These are phyloP conservation scores for Magallana angulata DNA, from an alignment of 1,140 invertebrate species.

Conservation along the genomic window DNA sequence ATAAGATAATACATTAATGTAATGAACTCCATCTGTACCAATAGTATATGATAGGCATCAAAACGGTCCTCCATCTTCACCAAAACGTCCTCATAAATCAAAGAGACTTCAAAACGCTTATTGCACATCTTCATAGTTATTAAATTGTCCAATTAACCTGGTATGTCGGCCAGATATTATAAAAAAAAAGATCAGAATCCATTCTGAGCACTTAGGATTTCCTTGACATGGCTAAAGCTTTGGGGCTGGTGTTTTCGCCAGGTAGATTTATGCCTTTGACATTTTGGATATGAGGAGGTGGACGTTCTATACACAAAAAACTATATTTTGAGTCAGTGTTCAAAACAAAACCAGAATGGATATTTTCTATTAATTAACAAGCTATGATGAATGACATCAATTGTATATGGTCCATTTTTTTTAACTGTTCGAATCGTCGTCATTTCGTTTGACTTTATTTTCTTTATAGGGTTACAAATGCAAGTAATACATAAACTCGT, in stretches of 20 bases:
- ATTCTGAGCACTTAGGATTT: neutral
- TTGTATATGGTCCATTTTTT: neutral
- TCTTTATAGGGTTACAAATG: no score
- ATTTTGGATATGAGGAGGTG: constrained; percentile 12
- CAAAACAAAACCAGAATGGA: neutral
- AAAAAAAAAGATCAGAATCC: neutral
- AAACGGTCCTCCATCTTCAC: neutral
- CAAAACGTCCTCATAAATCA: neutral
- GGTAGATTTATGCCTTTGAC: constrained; percentile 22
- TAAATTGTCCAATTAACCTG: constrained; percentile 28
- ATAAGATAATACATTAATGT: no score
- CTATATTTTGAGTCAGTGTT: neutral
- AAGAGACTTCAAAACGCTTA: neutral
- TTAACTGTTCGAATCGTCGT: no score
- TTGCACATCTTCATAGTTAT: neutral
- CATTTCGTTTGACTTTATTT: no score
- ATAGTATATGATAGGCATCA: no score
- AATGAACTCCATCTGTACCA: no score
- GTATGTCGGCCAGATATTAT: neutral
- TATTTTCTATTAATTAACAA: neutral
- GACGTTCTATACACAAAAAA: neutral
- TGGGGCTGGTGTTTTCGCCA: neutral
- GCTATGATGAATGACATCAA: neutral
- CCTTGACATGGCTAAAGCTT: neutral
- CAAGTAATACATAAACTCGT: no score